Percentiles rank a stretch among this genome's conserved stretches.
Conservation (phyloP, 1,140 invertebrate species). For the Leptinotarsa lineolata region DNA sequence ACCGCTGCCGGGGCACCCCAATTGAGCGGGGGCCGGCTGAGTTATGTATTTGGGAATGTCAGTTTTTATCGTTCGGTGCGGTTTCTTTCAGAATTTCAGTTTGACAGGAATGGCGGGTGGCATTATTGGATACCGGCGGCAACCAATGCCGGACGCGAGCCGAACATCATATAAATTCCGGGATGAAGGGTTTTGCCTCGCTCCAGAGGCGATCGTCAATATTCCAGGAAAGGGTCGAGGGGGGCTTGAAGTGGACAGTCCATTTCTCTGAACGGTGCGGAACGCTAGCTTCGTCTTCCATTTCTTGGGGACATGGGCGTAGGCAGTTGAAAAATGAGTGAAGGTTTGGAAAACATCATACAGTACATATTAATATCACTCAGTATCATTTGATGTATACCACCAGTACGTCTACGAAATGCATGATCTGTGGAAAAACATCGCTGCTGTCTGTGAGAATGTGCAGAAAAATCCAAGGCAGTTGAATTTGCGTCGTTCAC, state of each 20-base stretch:
- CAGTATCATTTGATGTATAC: too few relatives aligned
- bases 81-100: slow-evolving; percentile 51
- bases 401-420: too few relatives aligned
- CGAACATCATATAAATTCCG: slow-evolving; percentile 54
- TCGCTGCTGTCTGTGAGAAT: too few relatives aligned
- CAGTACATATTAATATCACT: too few relatives aligned
- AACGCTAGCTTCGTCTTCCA: slow-evolving; percentile 20
- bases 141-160: slow-evolving; percentile 48
- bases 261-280: slow-evolving; percentile 43
- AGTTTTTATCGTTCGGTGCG: slow-evolving; percentile 51
- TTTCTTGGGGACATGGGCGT: too few relatives aligned
- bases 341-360: too few relatives aligned
- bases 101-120: slow-evolving; percentile 52
- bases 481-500: too few relatives aligned
- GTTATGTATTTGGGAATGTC: slow-evolving; percentile 15
- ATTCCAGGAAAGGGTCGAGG: slow-evolving; percentile 39
- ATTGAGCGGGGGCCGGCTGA: slow-evolving; percentile 2
- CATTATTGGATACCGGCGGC: slow-evolving; percentile 52
- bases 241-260: slow-evolving; percentile 46
- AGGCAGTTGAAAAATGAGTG: too few relatives aligned
- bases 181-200: slow-evolving; percentile 39
- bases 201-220: slow-evolving; percentile 44
- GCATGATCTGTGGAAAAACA: too few relatives aligned
- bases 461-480: too few relatives aligned
- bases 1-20: neutral